Conservation (phyloP, 2,888 invertebrate genomes). For the Acleris cristana region DNA sequence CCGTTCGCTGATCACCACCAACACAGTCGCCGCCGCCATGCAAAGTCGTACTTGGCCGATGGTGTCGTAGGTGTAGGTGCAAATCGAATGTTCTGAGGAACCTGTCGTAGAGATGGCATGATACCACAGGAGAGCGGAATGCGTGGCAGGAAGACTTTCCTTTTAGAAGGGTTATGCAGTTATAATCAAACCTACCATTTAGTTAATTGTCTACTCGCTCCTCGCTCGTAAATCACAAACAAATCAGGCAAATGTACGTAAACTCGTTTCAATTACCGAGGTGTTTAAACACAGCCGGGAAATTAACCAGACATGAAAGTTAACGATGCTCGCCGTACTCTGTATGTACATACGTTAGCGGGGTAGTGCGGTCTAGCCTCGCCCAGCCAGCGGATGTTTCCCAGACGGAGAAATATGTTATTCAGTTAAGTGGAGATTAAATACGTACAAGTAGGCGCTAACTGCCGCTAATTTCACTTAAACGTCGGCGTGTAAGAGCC, state of each 20-base stretch:
- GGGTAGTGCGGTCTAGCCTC: conserved; percentile 26
- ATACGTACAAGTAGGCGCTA: conserved; percentile 57
- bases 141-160: too few relatives aligned
- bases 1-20: too few relatives aligned
- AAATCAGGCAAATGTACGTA: conserved; percentile 12
- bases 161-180: too few relatives aligned
- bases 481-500: conserved; percentile 41
- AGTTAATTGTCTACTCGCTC: neutral
- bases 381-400: conserved; percentile 56
- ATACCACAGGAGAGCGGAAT: too few relatives aligned
- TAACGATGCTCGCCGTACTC: conserved; percentile 29
- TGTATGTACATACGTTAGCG: conserved; percentile 15
- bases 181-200: too few relatives aligned
- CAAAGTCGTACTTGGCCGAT: too few relatives aligned
- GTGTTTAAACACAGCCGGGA: conserved; percentile 22
- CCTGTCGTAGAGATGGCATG: too few relatives aligned
- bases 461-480: conserved; percentile 59
- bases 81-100: too few relatives aligned
- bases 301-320: conserved; percentile 37
- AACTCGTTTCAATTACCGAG: conserved; percentile 22
- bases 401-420: conserved; percentile 55
- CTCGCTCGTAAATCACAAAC: conserved; percentile 12
- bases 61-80: too few relatives aligned
- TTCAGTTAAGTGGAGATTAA: conserved; percentile 60
- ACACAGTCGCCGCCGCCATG: too few relatives aligned